Evolutionary conservation across 2,888 invertebrate species (phyloP).

Genomic region (Chorisops tibialis): DNA sequence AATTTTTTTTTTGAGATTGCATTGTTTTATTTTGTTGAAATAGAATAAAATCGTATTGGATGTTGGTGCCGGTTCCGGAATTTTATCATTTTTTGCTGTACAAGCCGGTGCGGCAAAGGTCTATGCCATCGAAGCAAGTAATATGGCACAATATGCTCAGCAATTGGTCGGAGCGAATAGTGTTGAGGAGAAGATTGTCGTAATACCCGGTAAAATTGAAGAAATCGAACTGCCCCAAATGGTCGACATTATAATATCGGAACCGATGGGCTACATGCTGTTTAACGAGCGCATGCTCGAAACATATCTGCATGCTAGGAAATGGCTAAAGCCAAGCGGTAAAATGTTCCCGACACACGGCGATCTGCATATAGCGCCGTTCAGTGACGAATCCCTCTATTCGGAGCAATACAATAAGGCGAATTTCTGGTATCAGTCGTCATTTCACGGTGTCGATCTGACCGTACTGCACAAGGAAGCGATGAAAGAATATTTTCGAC

Average conservation of each 20-base stretch:
- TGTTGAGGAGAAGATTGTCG: slow-evolving; percentile 80
- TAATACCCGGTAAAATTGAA: slow-evolving; percentile 97
- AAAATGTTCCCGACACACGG: slow-evolving; percentile 98
- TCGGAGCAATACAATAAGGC: slow-evolving; percentile 99
- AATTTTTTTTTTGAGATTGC: background rate
- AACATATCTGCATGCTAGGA: slow-evolving; percentile 96
- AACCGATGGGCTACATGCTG: slow-evolving; percentile 99
- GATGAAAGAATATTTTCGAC: slow-evolving; percentile 95
- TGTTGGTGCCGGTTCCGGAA: slow-evolving; percentile 98
- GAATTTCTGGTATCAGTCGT: slow-evolving; percentile 98
- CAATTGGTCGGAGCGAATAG: slow-evolving; percentile 87
- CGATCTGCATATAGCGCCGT: slow-evolving; percentile 95
- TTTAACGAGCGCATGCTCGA: slow-evolving; percentile 99
- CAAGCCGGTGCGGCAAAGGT: slow-evolving; percentile 96
- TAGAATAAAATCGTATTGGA: slow-evolving; percentile 89
- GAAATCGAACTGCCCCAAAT: slow-evolving; percentile 93
- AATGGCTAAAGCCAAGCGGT: slow-evolving; percentile 89
- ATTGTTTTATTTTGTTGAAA: background rate
- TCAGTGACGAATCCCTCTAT: slow-evolving; percentile 94
- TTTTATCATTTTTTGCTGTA: slow-evolving; percentile 95
- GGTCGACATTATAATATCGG: slow-evolving; percentile 96
- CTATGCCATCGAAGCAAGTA: slow-evolving; percentile 98
- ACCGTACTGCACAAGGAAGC: slow-evolving; percentile 88
- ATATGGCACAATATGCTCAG: slow-evolving; percentile 96
- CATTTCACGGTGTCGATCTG: slow-evolving; percentile 96